phyloP scores from a whole-genome alignment of 2,113 vertebrate genomes.

The Crotalus helleri region DNA sequence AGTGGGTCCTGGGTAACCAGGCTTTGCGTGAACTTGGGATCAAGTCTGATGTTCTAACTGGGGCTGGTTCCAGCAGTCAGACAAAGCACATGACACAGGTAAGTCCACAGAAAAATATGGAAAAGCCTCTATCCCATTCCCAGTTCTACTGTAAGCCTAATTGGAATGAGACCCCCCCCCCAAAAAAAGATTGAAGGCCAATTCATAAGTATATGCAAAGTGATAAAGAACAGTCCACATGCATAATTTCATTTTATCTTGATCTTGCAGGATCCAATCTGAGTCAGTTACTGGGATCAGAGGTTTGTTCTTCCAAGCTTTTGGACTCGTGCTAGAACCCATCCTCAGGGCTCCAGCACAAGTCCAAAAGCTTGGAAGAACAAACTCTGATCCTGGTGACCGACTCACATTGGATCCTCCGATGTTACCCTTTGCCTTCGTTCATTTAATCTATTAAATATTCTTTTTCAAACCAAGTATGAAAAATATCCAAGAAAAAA shows the following conservation, averaged over 20 bases:
- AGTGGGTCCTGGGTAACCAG: conserved; percentile 76
- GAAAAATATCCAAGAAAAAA: not conserved
- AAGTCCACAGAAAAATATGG: not conserved
- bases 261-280: too few relatives aligned
- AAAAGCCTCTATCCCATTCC: not conserved
- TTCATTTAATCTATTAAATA: not conserved
- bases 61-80: conserved; percentile 74
- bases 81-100: conserved; percentile 87
- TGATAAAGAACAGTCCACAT: not conserved
- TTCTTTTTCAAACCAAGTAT: not conserved
- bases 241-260: not conserved
- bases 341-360: not conserved
- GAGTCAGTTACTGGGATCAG: too few relatives aligned
- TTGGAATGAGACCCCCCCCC: too few relatives aligned
- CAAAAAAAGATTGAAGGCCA: not conserved
- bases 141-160: not conserved
- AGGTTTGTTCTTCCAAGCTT: not conserved
- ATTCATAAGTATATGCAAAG: not conserved
- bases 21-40: conserved; percentile 60
- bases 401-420: too few relatives aligned
- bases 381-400: too few relatives aligned
- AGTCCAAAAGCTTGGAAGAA: too few relatives aligned
- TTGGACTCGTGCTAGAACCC: too few relatives aligned
- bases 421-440: too few relatives aligned
- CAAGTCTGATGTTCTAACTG: conserved; percentile 72